Evolutionary conservation across 2,797 vertebrate species (phyloP).

Genomic region (Sebastolobus alascanus): DNA sequence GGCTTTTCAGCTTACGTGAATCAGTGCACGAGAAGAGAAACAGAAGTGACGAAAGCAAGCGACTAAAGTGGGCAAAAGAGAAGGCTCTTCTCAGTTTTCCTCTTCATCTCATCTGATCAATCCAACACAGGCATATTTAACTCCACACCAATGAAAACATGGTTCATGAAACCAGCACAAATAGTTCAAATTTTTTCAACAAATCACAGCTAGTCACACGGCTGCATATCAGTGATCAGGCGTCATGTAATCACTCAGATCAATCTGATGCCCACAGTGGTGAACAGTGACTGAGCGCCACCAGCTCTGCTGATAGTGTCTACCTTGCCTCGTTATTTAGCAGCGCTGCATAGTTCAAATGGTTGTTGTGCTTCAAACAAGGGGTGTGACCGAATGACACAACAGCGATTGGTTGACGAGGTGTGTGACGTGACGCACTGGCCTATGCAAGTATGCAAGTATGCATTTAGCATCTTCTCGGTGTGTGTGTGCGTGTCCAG

Average conservation of each 20-base stretch:
- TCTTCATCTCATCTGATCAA: too few relatives aligned
- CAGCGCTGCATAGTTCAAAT: slow-evolving; percentile 41
- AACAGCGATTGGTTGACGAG: not conserved
- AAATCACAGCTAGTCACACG: not conserved
- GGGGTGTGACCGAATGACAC: slow-evolving; percentile 1
- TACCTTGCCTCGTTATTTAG: not conserved
- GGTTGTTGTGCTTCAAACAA: not conserved
- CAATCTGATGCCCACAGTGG: slow-evolving; percentile 29
- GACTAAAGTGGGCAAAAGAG: too few relatives aligned
- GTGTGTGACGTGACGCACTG: not conserved
- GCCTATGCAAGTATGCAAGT: too few relatives aligned
- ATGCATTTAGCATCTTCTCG: not conserved
- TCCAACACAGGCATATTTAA: too few relatives aligned
- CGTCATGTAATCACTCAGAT: not conserved
- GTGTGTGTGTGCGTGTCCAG: not conserved
- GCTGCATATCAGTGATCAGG: slow-evolving; percentile 9
- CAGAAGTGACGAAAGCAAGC: too few relatives aligned
- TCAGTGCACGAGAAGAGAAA: too few relatives aligned
- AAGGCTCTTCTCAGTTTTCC: too few relatives aligned
- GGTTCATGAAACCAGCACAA: not conserved
- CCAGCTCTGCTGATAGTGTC: slow-evolving; percentile 10
- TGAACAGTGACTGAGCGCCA: not conserved
- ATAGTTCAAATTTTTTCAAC: not conserved
- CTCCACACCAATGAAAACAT: not conserved
- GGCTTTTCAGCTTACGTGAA: too few relatives aligned